A percentile compares a stretch with the other conserved stretches of the same genome.
Conservation (phyloP, 2,113 vertebrate species). For the Halcyon malimbica region DNA sequence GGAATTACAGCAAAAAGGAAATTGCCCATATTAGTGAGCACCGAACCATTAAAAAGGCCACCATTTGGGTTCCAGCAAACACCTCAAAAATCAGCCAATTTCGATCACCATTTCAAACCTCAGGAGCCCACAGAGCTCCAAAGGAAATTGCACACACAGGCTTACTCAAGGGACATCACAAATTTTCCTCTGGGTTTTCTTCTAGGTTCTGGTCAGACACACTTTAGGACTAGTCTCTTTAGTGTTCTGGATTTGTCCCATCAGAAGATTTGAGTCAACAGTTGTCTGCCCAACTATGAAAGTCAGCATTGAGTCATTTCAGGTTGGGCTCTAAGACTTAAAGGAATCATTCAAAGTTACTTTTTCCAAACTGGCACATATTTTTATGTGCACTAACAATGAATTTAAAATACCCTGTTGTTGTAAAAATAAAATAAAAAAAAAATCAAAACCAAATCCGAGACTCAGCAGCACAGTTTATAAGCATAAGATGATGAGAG, state of each 20-base stretch:
- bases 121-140: neutral
- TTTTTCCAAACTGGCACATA: neutral
- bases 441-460: neutral
- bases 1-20: slow-evolving; percentile 24
- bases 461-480: neutral
- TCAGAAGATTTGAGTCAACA: neutral
- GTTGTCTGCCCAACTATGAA: neutral
- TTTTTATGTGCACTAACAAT: neutral
- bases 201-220: neutral
- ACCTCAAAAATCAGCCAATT: neutral
- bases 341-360: neutral
- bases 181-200: neutral
- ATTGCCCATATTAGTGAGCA: neutral
- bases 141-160: neutral
- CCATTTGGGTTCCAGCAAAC: neutral
- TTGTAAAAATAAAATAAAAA: neutral
- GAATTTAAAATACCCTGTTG: neutral
- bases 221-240: neutral
- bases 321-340: neutral
- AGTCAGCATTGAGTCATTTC: neutral
- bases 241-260: neutral
- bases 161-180: neutral
- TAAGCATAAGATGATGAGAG: neutral
- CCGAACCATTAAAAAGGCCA: slow-evolving; percentile 20
- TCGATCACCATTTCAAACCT: neutral